Conservation (phyloP, 2,113 vertebrate genomes). For the Cheirogaleus medius region DNA sequence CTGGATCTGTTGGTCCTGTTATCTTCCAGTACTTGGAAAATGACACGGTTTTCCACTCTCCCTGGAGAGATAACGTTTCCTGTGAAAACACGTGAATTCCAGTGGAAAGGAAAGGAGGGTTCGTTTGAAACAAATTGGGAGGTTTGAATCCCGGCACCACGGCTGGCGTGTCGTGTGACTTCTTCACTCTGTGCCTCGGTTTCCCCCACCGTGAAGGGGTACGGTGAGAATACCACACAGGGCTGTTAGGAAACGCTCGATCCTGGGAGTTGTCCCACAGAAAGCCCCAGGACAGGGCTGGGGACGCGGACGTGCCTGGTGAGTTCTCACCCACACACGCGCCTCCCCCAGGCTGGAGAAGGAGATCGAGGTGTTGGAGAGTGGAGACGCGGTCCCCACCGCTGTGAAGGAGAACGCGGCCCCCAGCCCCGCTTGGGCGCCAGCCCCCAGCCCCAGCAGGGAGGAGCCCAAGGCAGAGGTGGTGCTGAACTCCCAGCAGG, state of each 20-base stretch:
- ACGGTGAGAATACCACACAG: not conserved
- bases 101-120: not conserved
- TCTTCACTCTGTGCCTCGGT: not conserved
- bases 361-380: constrained; percentile 90
- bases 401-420: constrained; percentile 82
- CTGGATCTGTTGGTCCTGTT: not conserved
- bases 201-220: not conserved
- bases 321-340: accelerated
- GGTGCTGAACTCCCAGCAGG: constrained; percentile 77
- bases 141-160: not conserved
- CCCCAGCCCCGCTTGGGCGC: constrained; percentile 19
- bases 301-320: accelerated
- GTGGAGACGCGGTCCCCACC: constrained; percentile 76
- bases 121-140: not conserved
- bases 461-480: constrained; percentile 82
- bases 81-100: not conserved
- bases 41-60: constrained; percentile 42
- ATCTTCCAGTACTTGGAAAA: not conserved
- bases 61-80: constrained; percentile 20
- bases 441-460: constrained; percentile 75
- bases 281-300: accelerated
- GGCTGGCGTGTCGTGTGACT: accelerated
- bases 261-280: accelerated
- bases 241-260: no score
- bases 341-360: constrained; percentile 87